phyloP scores from a whole-genome alignment of 92 coral and sea anemone species.

The Anthopleura xanthogrammica region DNA sequence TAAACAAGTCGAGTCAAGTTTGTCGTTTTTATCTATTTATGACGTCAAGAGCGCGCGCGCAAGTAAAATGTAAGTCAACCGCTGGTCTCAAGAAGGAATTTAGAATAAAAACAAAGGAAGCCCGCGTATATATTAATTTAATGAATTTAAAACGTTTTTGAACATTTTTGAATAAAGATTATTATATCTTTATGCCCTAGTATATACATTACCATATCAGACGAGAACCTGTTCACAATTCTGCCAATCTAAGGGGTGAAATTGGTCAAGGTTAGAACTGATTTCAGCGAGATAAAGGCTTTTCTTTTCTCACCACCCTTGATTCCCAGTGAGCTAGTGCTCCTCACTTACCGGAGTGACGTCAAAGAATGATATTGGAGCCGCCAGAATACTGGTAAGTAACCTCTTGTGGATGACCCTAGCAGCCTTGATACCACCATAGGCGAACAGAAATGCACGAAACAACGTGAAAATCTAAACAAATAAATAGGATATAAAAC shows the following conservation, averaged over 20 bases:
- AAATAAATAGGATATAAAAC: not conserved
- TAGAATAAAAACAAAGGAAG: not conserved
- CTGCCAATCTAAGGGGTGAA: constrained; percentile 73
- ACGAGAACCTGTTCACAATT: constrained; percentile 89
- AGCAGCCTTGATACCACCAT: constrained; percentile 96
- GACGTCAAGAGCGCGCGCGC: not conserved
- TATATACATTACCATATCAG: constrained; percentile 71
- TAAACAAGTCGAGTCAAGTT: too few relatives aligned
- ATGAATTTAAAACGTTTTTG: too few relatives aligned
- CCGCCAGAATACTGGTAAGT: constrained; percentile 77
- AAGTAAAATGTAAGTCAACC: not conserved
- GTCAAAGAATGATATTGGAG: constrained; percentile 95
- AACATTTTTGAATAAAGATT: too few relatives aligned
- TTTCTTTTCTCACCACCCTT: too few relatives aligned
- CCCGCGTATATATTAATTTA: not conserved
- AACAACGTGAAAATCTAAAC: constrained; percentile 85
- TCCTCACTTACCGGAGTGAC: constrained; percentile 81
- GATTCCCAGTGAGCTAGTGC: too few relatives aligned
- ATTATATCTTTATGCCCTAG: too few relatives aligned
- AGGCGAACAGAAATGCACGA: constrained; percentile 93
- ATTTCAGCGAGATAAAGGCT: too few relatives aligned
- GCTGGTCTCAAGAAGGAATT: not conserved
- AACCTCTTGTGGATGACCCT: constrained; percentile 71
- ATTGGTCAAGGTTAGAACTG: not conserved
- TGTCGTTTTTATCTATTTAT: not conserved